Evolutionary conservation across 2,888 invertebrate species (phyloP), one percentile per base, ranked within the genome.

Genomic region (Dasypogon diadema): DNA sequence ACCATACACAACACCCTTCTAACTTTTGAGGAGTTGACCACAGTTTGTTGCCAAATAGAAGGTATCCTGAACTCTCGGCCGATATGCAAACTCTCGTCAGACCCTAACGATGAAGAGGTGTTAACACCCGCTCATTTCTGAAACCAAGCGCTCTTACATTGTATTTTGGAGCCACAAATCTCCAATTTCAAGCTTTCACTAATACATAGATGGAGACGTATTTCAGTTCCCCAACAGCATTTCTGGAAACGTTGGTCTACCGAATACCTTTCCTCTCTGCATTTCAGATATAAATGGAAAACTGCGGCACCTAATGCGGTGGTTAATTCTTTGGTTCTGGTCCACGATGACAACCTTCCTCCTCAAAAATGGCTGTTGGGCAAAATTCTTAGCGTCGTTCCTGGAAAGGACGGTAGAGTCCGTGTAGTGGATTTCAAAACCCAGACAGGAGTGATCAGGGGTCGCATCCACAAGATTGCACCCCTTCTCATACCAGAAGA

Each of bases 171-270:
- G 14, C 54, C 70, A 34, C 21, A 54, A 8, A 10, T 34, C 10
- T 6, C 34, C 1, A 5, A 12, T 2, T n/a, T 4, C 1, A 54
- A 54, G 1, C 3, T 14, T 4, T 10, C 34, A 1, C 16, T 48
- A 2, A 34, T 37, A 10, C 30, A 16, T 2, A 26, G 34, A 2
- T 70, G 54, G 70, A 24, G 54, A 10, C 37, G 18, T 12, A 54
- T 70, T 12, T 30, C 54, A 5, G 18, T 24, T 24, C 4, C 54
- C 14, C 34, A 54, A 6, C 54, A 55, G 6, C 21, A 54, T 70
- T 70, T 70, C 10, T 54, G 70, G 70, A 30, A 30, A 16, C 14
- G 54, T 1, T 70, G 54, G 68, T 51, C 68, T 4, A 51, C 42
- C 18, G 68, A 70, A 51, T 70, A 51, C 30, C 2, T 70, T 0